phyloP scores from a whole-genome alignment of 2,888 invertebrate genomes.

The Dasysyrphus tricinctus region DNA sequence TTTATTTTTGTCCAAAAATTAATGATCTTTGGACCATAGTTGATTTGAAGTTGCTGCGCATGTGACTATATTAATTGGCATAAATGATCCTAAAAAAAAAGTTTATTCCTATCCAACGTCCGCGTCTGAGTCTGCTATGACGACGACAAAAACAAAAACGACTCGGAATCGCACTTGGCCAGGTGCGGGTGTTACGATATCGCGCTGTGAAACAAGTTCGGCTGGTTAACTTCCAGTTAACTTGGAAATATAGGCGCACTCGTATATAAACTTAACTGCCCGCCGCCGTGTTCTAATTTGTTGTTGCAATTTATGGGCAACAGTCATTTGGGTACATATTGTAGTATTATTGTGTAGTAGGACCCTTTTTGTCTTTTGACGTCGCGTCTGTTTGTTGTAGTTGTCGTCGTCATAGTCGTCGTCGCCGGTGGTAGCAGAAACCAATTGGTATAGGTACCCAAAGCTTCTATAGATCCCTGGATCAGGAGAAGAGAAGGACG shows the following conservation, averaged over 20 bases:
- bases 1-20: background rate
- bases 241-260: slow-evolving; percentile 56
- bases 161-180: slow-evolving; percentile 64
- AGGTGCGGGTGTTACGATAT: slow-evolving; percentile 76
- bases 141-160: slow-evolving; percentile 10
- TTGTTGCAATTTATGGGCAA: slow-evolving; percentile 72
- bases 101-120: slow-evolving; percentile 52
- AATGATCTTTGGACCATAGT: background rate
- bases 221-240: slow-evolving; percentile 64
- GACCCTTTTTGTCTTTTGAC: slow-evolving; percentile 72
- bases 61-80: slow-evolving; percentile 75
- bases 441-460: background rate
- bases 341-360: slow-evolving; percentile 29
- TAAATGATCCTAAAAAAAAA: slow-evolving; percentile 72
- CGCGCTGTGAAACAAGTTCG: slow-evolving; percentile 72
- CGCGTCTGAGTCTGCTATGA: slow-evolving; percentile 62
- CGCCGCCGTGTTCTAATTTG: slow-evolving; percentile 73
- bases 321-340: slow-evolving; percentile 47
- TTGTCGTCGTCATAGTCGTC: background rate
- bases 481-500: slow-evolving; percentile 38
- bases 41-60: slow-evolving; percentile 50
- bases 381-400: slow-evolving; percentile 18
- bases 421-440: slow-evolving; percentile 6
- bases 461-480: slow-evolving; percentile 31
- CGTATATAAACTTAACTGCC: slow-evolving; percentile 22